These are phyloP conservation scores for Pilophorus perplexus DNA, from an alignment of 2,888 invertebrate species.

Conservation along the genomic window DNA sequence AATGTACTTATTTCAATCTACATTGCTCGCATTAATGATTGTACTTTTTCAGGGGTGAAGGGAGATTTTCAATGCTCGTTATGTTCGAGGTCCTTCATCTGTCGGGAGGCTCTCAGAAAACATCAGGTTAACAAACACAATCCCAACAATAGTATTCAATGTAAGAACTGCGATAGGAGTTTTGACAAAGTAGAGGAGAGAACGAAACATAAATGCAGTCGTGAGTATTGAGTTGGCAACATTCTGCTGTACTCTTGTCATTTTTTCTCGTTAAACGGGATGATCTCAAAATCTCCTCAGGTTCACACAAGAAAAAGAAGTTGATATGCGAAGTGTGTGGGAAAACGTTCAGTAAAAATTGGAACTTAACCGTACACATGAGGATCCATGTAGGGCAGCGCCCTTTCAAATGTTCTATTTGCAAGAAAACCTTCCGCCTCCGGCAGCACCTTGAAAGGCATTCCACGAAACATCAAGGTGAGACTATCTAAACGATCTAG, in stretches of 20 bases:
- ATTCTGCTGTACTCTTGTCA: background rate
- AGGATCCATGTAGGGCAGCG: conserved; percentile 54
- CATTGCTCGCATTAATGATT: background rate
- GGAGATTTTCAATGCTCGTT: conserved; percentile 22
- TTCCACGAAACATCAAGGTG: conserved; percentile 53
- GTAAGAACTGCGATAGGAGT: conserved; percentile 34
- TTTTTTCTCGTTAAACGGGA: too few species aligned
- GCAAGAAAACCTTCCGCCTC: conserved; percentile 53
- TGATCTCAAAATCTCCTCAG: too few species aligned
- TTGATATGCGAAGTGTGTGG: conserved; percentile 47
- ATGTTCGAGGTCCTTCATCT: conserved; percentile 26
- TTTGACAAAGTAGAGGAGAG: conserved; percentile 6
- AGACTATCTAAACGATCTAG: background rate
- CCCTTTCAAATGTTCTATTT: conserved; percentile 54
- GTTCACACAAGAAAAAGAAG: background rate
- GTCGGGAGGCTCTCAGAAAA: conserved; percentile 38
- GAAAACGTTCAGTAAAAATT: conserved; percentile 46
- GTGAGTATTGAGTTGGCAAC: background rate
- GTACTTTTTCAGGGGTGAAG: background rate
- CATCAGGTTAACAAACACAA: conserved; percentile 38
- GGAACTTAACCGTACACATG: conserved; percentile 48
- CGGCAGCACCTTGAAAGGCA: conserved; percentile 55
- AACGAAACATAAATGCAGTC: background rate
- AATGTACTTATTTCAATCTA: background rate
- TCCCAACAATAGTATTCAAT: conserved; percentile 18